Percentiles rank a stretch among this genome's conserved stretches.
Conservation (phyloP, 2,113 vertebrate species). For the Brienomyrus brachyistius region DNA sequence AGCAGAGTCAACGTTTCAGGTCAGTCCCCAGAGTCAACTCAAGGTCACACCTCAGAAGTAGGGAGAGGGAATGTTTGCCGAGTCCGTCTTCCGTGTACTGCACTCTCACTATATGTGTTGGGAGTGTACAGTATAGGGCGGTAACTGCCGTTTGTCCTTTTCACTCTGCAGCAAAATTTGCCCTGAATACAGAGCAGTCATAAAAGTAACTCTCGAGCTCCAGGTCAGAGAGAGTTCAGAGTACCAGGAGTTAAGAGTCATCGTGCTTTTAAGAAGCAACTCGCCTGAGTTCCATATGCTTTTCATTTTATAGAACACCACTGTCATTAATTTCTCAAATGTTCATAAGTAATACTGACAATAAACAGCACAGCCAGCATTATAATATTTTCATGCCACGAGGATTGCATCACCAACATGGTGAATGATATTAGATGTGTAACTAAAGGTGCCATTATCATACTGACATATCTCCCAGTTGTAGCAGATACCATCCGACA, state of each 20-base stretch:
- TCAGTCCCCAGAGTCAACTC: slow-evolving; percentile 9
- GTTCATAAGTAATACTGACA: not conserved
- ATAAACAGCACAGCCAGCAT: not conserved
- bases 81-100: not conserved
- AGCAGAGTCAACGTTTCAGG: slow-evolving; percentile 2
- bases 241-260: not conserved
- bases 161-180: slow-evolving; percentile 5
- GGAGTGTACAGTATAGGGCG: not conserved
- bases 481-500: not conserved
- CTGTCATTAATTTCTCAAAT: not conserved
- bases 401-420: not conserved
- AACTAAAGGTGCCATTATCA: not conserved
- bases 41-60: slow-evolving; percentile 1
- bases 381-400: not conserved
- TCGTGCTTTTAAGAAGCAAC: not conserved
- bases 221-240: slow-evolving; percentile 24
- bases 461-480: not conserved
- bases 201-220: not conserved
- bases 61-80: not conserved
- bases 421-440: not conserved
- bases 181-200: not conserved
- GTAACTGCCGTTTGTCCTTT: slow-evolving; percentile 3
- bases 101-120: slow-evolving; percentile 10
- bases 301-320: not conserved
- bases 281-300: not conserved